Base-by-base conservation (phyloP, 2,888 invertebrate genomes). In the Frankliniella fusca region DNA sequence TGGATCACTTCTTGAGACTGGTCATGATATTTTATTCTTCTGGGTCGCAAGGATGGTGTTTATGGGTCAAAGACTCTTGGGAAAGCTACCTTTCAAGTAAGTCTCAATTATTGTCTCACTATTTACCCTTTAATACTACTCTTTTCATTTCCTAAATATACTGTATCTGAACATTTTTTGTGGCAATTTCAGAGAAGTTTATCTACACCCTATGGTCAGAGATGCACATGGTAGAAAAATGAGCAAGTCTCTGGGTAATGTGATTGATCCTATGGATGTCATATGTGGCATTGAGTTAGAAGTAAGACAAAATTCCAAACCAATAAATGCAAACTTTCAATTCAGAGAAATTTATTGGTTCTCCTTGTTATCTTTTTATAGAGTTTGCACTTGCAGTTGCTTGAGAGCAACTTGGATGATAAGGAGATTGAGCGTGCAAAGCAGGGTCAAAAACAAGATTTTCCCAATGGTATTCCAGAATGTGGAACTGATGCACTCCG, bases 21-120 rank as follows among this genome's bases (percentile, higher is more conserved):
- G 99, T 0, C 97, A 99, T 87, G 99, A 96, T 86, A 99, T 99
- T 86, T 88, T 99, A 80, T 99, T 99, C 91, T 99, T 99, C 90
- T 99, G 99, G 99, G 99, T 99, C 8, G 99, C 99, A 0, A 91
- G 98, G 84, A 99, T 99, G 99, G 99, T 99, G 0, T 99, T 99
- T 93, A 93, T 99, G 86, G 97, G 98, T 0, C 94, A 94, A 85
- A 93, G 95, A 85, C 89, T 99, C n/a, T 90, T 96, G 82, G 54
- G 54, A 54, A 54, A 54, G 15, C 18, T 54, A 54, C 54, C 18
- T 54, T 54, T 54, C 54, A 54, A 54, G 54, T 54, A 86, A 88
- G 89, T 85, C 70, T 27, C 23, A 81, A 61, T 15, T 65, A 48
- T 82, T 80, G 48, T 49, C 61, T 12, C 12, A 70, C n/a, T 0